phyloP scores from a whole-genome alignment of 2,113 vertebrate genomes.

The Gallinago jamesoni region DNA sequence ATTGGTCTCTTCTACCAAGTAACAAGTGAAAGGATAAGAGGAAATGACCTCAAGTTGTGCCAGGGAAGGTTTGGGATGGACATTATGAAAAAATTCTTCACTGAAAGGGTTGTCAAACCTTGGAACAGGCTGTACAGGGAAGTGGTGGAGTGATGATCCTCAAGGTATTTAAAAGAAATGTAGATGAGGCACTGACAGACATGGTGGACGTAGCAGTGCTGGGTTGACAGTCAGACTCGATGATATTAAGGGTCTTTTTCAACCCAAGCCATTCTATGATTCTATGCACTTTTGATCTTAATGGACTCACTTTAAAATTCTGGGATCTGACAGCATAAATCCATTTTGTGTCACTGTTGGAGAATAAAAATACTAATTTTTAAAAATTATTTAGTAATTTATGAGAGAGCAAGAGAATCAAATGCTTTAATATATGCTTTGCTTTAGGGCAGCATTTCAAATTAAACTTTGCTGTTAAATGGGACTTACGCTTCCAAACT shows the following conservation, averaged over 20 bases:
- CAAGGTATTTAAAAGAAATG: neutral
- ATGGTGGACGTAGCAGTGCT: neutral
- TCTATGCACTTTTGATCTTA: neutral
- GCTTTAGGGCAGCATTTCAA: neutral
- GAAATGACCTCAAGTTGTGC: neutral
- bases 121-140: neutral
- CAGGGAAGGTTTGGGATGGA: neutral
- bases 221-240: neutral
- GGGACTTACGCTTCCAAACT: neutral
- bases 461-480: neutral
- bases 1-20: neutral
- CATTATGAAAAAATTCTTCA: neutral
- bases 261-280: neutral
- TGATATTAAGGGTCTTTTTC: neutral
- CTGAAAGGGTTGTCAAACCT: neutral
- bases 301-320: neutral
- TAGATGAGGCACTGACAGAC: neutral
- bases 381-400: neutral
- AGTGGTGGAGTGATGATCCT: neutral
- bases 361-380: neutral
- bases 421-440: neutral
- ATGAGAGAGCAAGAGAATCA: neutral
- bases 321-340: neutral
- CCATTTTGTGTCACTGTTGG: neutral
- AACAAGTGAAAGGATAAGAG: neutral